A percentile compares a stretch with the other conserved stretches of the same genome.
Conservation (phyloP, 2,888 invertebrate genomes). For the Noctua janthe region DNA sequence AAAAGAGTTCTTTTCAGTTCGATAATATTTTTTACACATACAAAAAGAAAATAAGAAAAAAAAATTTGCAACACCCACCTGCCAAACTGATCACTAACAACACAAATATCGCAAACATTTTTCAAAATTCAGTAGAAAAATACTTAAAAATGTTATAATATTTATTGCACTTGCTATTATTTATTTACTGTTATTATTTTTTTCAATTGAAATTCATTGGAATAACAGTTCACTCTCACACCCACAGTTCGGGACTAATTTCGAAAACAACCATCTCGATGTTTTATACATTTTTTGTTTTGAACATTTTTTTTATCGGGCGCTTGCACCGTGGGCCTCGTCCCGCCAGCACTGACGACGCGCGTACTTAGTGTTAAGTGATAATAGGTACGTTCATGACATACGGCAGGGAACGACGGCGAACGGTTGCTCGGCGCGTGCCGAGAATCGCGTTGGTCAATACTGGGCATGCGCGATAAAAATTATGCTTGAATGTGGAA, state of each 20-base stretch:
- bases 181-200: conserved; percentile 3
- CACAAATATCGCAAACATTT: conserved; percentile 74
- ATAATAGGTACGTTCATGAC: conserved; percentile 71
- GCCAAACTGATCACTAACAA: conserved; percentile 72
- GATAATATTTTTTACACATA: neutral
- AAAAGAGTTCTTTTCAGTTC: neutral
- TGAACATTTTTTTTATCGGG: conserved; percentile 68
- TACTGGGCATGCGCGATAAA: conserved; percentile 48
- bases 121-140: neutral
- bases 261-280: conserved; percentile 62
- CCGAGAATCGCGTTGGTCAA: conserved; percentile 43
- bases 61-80: conserved; percentile 67
- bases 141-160: neutral
- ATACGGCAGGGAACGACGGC: conserved; percentile 58
- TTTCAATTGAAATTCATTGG: conserved; percentile 43
- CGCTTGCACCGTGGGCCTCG: conserved; percentile 63
- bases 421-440: conserved; percentile 51
- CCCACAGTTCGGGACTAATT: conserved; percentile 73
- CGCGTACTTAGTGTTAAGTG: conserved; percentile 67
- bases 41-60: neutral
- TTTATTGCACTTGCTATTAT: conserved; percentile 19
- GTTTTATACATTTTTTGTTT: conserved; percentile 81
- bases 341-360: conserved; percentile 67
- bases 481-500: conserved; percentile 37
- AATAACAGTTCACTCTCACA: conserved; percentile 67